Base-by-base conservation (phyloP, 2,888 invertebrate genomes). In the Pheosia tremula region DNA sequence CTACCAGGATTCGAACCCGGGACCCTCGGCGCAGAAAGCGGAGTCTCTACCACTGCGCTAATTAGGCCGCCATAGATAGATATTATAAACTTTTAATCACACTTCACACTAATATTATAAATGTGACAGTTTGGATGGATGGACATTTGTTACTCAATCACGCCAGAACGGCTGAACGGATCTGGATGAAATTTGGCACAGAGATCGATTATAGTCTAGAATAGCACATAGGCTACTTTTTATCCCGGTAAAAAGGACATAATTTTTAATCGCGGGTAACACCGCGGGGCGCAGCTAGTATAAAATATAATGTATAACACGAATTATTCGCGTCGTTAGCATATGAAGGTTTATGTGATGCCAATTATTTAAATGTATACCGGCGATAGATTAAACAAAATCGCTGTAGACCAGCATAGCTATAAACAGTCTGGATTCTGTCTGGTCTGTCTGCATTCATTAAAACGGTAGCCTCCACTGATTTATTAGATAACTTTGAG, bases 331-430 rank as follows among this genome's bases (percentile, higher is more conserved):
- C 41, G 41, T 7, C 41, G 41, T 5, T 41, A 3, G 1, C 5
- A 8, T 41, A 41, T 41, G 3, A 41, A 41, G 8, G 3, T 13
- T 3, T 11, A 37, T 37, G 36, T 37, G 4, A 11, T 24, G 52
- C 24, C 9, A 36, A 49, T 56, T 65, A 55, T 57, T 56, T 63
- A 41, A 66, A 61, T 61, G 56, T 56, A 54, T 64, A 55, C 24
- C 1, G 1, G 24, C 52, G 49, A 57, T 63, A 67, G 66, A 72
- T 66, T 60, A 68, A 68, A 72, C 68, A 59, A 61, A 64, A 53
- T 13, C 50, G 52, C 43, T 53, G 24, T 55, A 54, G 37, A 56
- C 47, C 53, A 58, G 37, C 62, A 10, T 58, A 57, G 57, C n/a
- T 59, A 74, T 64, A 72, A 62, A 61, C 58, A 61, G n/a, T 57